Evolutionary conservation across 2,113 vertebrate genomes (phyloP).

Genomic region (Dromiciops gliroides): DNA sequence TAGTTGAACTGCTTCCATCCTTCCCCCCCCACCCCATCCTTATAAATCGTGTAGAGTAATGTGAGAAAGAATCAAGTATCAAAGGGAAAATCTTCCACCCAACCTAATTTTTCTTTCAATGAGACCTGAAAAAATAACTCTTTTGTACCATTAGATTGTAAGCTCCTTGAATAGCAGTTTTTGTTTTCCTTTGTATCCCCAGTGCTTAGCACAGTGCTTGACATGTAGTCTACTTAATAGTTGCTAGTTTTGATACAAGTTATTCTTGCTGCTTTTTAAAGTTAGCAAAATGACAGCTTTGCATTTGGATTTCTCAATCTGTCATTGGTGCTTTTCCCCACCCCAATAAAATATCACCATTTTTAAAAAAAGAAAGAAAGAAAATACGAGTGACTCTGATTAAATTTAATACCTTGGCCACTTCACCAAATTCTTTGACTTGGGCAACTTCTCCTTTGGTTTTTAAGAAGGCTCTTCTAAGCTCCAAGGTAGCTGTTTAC

Average conservation of each 20-base stretch:
- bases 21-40: neutral
- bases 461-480: neutral
- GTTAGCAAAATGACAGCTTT: no score
- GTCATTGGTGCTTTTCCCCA: no score
- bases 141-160: no score
- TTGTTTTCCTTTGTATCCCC: no score
- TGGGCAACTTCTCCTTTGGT: neutral
- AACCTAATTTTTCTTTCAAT: neutral
- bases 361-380: no score
- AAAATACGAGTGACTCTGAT: neutral
- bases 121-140: neutral
- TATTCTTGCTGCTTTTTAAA: no score
- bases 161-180: no score
- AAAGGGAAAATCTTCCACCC: neutral
- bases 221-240: no score
- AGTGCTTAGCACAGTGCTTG: no score
- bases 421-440: neutral
- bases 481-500: neutral
- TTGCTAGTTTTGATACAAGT: no score
- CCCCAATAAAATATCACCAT: no score
- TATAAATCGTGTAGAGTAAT: neutral
- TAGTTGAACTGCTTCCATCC: neutral
- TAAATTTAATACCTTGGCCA: neutral
- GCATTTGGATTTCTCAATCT: no score
- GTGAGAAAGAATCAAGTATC: neutral